Percentiles rank a stretch among this genome's conserved stretches.
phyloP scores from a whole-genome alignment of 2,888 invertebrate species.

The Oligia strigilis region DNA sequence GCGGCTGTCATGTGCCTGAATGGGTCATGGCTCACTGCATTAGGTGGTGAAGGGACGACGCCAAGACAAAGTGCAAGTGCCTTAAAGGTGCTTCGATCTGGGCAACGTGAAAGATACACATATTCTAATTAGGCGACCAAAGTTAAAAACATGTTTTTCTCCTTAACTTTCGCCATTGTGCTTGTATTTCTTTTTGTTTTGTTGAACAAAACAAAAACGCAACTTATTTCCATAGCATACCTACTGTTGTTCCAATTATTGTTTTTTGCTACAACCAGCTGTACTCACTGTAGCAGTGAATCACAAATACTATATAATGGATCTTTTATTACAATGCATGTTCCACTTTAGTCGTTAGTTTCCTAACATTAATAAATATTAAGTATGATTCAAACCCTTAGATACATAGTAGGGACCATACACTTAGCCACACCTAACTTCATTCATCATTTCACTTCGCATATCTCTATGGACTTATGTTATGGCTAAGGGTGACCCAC shows the following conservation, averaged over 20 bases:
- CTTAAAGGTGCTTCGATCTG: not conserved
- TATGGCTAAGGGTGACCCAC: not conserved
- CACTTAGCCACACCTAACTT: not conserved
- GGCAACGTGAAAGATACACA: too few relatives aligned
- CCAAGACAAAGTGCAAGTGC: too few relatives aligned
- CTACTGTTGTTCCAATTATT: not conserved
- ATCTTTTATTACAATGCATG: not conserved
- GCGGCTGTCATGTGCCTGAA: not conserved
- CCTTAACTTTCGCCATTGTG: not conserved
- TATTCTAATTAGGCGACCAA: not conserved
- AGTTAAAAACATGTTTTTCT: not conserved
- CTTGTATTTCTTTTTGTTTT: not conserved
- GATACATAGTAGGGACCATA: not conserved
- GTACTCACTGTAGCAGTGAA: constrained; percentile 11
- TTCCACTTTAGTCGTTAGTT: not conserved
- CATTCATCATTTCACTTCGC: not conserved
- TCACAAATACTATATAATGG: not conserved
- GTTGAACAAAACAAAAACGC: constrained; percentile 16
- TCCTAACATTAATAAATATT: not conserved
- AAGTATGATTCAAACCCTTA: not conserved
- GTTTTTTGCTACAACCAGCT: constrained; percentile 12
- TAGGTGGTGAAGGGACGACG: not conserved
- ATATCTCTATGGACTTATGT: not conserved
- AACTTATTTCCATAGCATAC: not conserved
- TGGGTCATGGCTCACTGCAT: not conserved